phyloP scores from a whole-genome alignment of 2,797 vertebrate species.

The Tragopan temminckii region DNA sequence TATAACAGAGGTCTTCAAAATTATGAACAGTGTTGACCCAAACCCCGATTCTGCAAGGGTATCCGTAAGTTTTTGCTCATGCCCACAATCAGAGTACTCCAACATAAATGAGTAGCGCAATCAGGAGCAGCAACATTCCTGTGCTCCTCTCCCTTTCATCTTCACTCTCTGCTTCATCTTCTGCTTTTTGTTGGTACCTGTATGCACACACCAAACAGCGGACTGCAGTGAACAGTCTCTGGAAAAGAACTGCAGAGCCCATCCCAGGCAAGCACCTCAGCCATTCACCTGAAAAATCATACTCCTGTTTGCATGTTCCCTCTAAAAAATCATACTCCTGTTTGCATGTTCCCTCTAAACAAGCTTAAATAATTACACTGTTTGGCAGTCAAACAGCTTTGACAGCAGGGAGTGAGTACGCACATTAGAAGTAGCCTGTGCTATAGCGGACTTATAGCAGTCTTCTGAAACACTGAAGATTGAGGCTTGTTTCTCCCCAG shows the following conservation, averaged over 20 bases:
- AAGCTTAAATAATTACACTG: background rate
- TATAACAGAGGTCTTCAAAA: background rate
- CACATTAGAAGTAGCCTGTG: fast-evolving
- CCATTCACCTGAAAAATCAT: background rate
- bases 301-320: background rate
- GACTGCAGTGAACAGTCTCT: background rate
- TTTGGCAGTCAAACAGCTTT: background rate
- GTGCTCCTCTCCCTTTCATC: background rate
- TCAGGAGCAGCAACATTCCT: background rate
- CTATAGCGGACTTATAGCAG: background rate
- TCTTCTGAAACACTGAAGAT: fast-evolving
- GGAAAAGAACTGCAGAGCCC: background rate
- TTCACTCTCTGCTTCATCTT: background rate
- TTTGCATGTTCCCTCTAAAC: background rate
- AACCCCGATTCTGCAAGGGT: background rate
- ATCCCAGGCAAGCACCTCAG: background rate
- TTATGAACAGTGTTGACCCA: background rate
- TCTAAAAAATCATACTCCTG: background rate
- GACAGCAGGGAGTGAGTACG: background rate
- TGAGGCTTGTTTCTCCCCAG: background rate
- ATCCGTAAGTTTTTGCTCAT: background rate
- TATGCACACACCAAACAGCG: too few species aligned
- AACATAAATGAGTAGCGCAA: background rate
- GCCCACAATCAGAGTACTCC: fast-evolving
- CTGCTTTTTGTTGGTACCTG: background rate